Base-by-base conservation (phyloP, 2,797 vertebrate species). In the Lophius americanus region DNA sequence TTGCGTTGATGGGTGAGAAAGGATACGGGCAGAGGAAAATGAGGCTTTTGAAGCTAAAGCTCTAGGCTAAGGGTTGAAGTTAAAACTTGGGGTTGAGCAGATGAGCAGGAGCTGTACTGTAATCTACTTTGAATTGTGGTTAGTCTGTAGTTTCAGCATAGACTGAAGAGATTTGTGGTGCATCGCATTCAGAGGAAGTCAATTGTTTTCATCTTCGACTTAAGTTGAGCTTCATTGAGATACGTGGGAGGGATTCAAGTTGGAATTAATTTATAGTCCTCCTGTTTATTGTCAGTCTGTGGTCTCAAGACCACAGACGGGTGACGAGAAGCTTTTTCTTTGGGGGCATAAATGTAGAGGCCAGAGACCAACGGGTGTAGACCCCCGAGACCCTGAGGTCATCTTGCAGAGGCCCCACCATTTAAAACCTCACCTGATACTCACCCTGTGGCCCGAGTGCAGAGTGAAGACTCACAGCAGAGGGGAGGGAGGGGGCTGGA, bases 391-490 rank as follows among this genome's bases (percentile, higher is more conserved):
- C 84, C 89, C 86, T 89, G 89, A 93, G 91, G 92, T 93, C 91
- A 93, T 91, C 77, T 82, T 42, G 61, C 78, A 60, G 90, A 87
- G 92, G 87, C 92, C 86, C 79, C 59, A 41, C 91, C 92, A 93
- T 94, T 94, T 94, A 93, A 94, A 94, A 93, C 90, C 90, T 93
- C 90, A 94, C 91, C 85, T 92, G 93, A 94, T 94, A 93, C 92
- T 88, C 88, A 88, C 90, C 87, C 89, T 91, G 90, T 91, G 90
- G 89, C 87, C 87, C 64, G 84, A 85, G 92, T 92, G 93, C 76
- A 84, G 93, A 94, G 92, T 94, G 93, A 94, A 84, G 88, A 81
- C 78, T 93, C 83, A 63, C 92, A 93, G 91, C 88, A 90, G 79
- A 81, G 71, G 50, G 62, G 43, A 14, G 7, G 56, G 63, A 51